Base-by-base conservation (phyloP, 1,140 invertebrate species). In the Bombus picipes region DNA sequence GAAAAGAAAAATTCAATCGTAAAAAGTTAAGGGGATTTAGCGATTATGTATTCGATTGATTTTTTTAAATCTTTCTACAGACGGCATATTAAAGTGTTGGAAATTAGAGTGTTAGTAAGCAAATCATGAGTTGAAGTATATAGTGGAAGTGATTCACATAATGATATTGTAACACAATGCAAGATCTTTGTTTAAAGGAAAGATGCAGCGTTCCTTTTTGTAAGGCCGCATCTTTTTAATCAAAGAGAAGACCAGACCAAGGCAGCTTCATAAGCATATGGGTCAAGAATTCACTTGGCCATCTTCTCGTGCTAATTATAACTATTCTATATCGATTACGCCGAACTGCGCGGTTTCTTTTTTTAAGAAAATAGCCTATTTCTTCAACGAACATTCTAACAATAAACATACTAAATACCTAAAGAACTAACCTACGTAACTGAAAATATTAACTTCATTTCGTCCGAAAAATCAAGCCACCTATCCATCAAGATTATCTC, bases 231-330 rank as follows among this genome's bases (percentile, higher is more conserved):
- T 62, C 28, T 70, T 80, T 53, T 18, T 70, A 70, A 80, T 80
- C 43, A 66, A 9, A 53, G 15, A 53, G 34, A 25, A 80, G 43
- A 22, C 32, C 28, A 22, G 34, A 37, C 10, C 32, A n/a, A 53
- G 10, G 65, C 2, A 70, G 43, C 39, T 68, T 80, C 65, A 70
- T 53, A 53, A 70, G 78, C 65, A 80, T 80, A 80, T 80, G 70
- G 78, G 78, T 80, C 78, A 80, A 80, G 78, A 70, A 80, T 80
- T 80, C 78, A 71, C 78, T 80, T 80, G 65, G 39, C 78, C 78
- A 80, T 80, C 65, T 79, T 79, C 65, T 70, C 37, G 78, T 37
- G 65, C 78, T 80, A 80, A 80, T 80, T 80, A 80, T 80, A 80
- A 80, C 78, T 80, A 80, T 80, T 80, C 78, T 3, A 25, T 79